Percentiles rank a stretch among this genome's conserved stretches.
Conservation (phyloP, 1,140 invertebrate species). For the Thaumetopoea pityocampa region DNA sequence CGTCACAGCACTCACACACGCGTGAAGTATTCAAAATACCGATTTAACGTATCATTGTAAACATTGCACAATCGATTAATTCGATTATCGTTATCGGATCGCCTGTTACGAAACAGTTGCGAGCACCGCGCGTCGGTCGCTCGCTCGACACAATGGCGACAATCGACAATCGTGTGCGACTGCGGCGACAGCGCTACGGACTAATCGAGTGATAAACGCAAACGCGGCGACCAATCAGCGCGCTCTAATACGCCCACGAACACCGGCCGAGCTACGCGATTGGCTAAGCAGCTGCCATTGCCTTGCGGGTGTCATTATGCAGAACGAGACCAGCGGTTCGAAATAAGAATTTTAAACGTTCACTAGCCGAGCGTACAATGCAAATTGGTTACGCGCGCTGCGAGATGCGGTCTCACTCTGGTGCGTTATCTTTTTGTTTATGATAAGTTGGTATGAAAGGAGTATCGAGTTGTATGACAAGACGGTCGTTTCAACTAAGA, state of each 20-base stretch:
- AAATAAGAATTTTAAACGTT: slow-evolving; percentile 73
- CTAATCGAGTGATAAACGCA: slow-evolving; percentile 68
- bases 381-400: slow-evolving; percentile 66
- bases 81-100: slow-evolving; percentile 46
- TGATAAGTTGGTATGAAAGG: slow-evolving; percentile 27
- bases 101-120: slow-evolving; percentile 49
- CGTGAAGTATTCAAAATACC: slow-evolving; percentile 16
- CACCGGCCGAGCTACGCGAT: slow-evolving; percentile 35
- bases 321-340: slow-evolving; percentile 66
- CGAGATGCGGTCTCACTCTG: slow-evolving; percentile 53
- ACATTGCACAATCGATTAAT: slow-evolving; percentile 39
- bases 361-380: slow-evolving; percentile 64
- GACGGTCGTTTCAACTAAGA: slow-evolving; percentile 24
- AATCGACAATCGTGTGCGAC: slow-evolving; percentile 68
- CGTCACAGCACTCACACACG: slow-evolving; percentile 48
- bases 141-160: slow-evolving; percentile 65
- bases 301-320: slow-evolving; percentile 73
- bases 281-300: slow-evolving; percentile 72
- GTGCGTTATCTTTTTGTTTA: slow-evolving; percentile 43
- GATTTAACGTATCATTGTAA: slow-evolving; percentile 25
- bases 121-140: slow-evolving; percentile 52
- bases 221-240: slow-evolving; percentile 43
- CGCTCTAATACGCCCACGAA: slow-evolving; percentile 59
- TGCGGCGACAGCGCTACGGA: slow-evolving; percentile 55
- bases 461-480: slow-evolving; percentile 31